Conservation (phyloP, 23 tunicate genomes). For the Halocynthia roretzi region DNA sequence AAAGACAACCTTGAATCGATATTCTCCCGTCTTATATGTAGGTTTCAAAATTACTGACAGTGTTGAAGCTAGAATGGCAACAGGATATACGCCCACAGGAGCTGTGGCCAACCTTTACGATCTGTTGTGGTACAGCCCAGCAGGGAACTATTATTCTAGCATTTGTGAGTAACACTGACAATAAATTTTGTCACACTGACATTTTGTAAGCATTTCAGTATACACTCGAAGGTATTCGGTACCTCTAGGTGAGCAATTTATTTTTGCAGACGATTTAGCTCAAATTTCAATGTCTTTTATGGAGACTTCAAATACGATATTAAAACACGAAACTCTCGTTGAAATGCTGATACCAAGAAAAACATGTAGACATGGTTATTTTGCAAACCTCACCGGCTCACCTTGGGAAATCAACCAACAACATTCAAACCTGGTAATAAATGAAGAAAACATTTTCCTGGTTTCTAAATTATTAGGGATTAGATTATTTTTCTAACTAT, state of each 20-base stretch:
- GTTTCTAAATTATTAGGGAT: too few relatives aligned
- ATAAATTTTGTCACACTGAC: neutral
- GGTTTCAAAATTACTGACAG: constrained; percentile 31
- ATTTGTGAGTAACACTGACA: constrained; percentile 17
- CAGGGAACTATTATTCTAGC: constrained; percentile 57
- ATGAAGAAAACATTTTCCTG: too few relatives aligned
- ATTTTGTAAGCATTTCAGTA: neutral
- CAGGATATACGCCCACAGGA: constrained; percentile 39
- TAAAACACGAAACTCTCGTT: constrained; percentile 35
- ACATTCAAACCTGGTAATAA: constrained; percentile 38
- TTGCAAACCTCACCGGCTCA: constrained; percentile 26
- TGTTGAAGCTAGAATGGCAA: constrained; percentile 32
- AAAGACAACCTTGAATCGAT: neutral
- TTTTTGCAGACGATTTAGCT: constrained; percentile 37
- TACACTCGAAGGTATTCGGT: too few relatives aligned
- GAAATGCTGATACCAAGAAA: constrained; percentile 44
- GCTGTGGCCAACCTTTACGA: constrained; percentile 23
- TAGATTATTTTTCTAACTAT: too few relatives aligned
- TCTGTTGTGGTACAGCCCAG: constrained; percentile 41
- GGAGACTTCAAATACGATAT: constrained; percentile 22
- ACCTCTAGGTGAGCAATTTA: neutral
- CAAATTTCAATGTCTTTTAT: constrained; percentile 35
- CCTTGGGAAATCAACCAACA: constrained; percentile 59
- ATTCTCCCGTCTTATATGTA: neutral
- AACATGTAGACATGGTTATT: constrained; percentile 39